A percentile compares a stretch with the other conserved stretches of the same genome.
phyloP scores from a whole-genome alignment of 1,140 invertebrate species.

The Drosophila bocki region DNA sequence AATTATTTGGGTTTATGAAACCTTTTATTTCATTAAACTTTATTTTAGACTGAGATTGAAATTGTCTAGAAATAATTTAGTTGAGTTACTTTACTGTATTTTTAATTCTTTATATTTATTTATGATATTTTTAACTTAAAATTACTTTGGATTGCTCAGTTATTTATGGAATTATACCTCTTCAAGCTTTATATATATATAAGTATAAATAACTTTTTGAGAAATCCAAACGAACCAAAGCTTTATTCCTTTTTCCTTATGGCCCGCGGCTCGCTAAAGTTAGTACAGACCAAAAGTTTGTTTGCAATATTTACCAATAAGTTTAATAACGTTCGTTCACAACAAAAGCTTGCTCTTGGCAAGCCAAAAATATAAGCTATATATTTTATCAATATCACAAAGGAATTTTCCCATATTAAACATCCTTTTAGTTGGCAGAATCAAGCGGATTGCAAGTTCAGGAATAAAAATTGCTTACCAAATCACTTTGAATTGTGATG shows the following conservation, averaged over 20 bases:
- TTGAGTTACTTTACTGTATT: not conserved
- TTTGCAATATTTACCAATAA: not conserved
- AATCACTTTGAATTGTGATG: conserved; percentile 42
- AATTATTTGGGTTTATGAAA: not conserved
- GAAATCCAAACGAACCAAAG: not conserved
- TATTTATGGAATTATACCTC: not conserved
- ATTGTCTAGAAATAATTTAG: not conserved
- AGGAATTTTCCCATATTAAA: conserved; percentile 15
- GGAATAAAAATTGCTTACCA: conserved; percentile 28
- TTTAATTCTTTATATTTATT: not conserved
- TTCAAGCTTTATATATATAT: too few relatives aligned
- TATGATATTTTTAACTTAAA: not conserved
- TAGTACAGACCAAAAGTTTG: not conserved
- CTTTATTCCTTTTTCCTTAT: not conserved
- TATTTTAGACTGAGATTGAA: too few relatives aligned
- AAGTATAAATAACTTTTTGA: not conserved
- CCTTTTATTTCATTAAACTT: not conserved
- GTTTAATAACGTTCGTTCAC: not conserved
- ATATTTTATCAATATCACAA: conserved; percentile 12
- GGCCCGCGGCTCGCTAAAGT: not conserved
- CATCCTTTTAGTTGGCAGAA: conserved; percentile 14
- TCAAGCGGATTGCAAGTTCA: conserved; percentile 40
- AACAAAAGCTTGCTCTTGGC: not conserved
- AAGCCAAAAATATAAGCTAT: not conserved
- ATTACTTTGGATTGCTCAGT: not conserved